Evolutionary conservation across 2,797 vertebrate genomes (phyloP).

Genomic region (Lutjanus argentimaculatus): DNA sequence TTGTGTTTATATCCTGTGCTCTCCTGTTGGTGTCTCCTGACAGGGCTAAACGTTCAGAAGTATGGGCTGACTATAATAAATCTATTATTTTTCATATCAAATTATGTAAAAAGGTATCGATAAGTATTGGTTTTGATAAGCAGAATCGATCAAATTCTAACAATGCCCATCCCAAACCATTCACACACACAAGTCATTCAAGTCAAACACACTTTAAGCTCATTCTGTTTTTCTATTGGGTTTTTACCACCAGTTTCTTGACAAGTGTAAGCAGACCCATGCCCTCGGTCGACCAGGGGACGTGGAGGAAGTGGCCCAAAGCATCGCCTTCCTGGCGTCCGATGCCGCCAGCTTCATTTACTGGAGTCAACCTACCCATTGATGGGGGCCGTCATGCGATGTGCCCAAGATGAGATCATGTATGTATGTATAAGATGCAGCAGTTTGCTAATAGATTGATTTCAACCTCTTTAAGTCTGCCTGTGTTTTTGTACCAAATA

Average conservation of each 20-base stretch:
- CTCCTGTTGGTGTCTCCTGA: too few relatives aligned
- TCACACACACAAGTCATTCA: too few relatives aligned
- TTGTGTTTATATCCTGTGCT: too few relatives aligned
- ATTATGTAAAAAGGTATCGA: too few relatives aligned
- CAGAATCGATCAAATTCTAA: too few relatives aligned
- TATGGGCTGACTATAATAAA: too few relatives aligned
- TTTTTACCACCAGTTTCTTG: conserved; percentile 82
- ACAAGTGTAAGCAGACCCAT: conserved; percentile 85
- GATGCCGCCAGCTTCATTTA: conserved; percentile 90
- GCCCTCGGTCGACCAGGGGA: conserved; percentile 88
- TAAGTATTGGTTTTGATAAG: too few relatives aligned
- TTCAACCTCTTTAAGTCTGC: conserved; percentile 10
- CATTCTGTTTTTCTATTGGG: neutral
- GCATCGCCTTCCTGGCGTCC: conserved; percentile 90
- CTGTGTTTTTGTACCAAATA: conserved; percentile 35
- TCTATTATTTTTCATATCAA: too few relatives aligned
- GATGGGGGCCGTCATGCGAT: conserved; percentile 91
- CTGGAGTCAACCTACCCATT: conserved; percentile 87
- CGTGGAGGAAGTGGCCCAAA: conserved; percentile 88
- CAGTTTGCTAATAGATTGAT: conserved; percentile 32
- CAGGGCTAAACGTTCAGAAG: too few relatives aligned
- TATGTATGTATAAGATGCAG: neutral
- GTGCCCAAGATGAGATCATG: conserved; percentile 83
- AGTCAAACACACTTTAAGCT: neutral
- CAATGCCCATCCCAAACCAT: too few relatives aligned